phyloP scores from a whole-genome alignment of 2,113 vertebrate species.

The Hydropotes inermis region DNA sequence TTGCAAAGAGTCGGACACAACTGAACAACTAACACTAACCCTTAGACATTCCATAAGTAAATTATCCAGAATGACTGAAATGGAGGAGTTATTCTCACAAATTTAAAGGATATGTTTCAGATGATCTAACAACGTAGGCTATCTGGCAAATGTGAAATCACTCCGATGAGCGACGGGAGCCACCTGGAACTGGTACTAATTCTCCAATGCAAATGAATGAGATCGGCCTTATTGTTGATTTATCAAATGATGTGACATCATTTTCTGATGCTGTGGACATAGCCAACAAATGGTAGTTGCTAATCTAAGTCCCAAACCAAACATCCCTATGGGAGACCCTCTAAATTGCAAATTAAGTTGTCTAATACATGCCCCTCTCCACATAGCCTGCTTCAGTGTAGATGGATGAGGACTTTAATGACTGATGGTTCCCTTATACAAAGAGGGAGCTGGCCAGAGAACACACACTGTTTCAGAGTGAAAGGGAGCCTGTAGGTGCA shows the following conservation, averaged over 20 bases:
- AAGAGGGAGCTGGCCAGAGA: neutral
- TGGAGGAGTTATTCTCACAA: neutral
- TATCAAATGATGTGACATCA: neutral
- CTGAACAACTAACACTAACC: neutral
- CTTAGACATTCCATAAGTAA: neutral
- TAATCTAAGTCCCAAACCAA: neutral
- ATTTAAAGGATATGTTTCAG: slow-evolving; percentile 14
- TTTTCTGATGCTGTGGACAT: neutral
- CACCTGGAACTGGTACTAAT: neutral
- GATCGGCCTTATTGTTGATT: neutral
- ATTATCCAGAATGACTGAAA: neutral
- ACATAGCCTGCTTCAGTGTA: neutral
- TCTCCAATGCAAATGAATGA: neutral
- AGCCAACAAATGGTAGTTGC: neutral
- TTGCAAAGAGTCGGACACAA: neutral
- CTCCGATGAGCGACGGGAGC: neutral
- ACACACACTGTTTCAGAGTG: neutral
- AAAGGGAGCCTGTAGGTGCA: neutral
- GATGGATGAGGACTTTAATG: neutral
- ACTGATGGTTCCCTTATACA: neutral
- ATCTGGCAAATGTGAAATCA: neutral
- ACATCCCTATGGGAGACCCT: neutral
- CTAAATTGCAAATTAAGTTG: neutral
- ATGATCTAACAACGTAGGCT: neutral
- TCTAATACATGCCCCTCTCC: neutral